A percentile compares a stretch with the other conserved stretches of the same genome.
Conservation (phyloP, 2,113 vertebrate genomes). For the Typhlomys cinereus region DNA sequence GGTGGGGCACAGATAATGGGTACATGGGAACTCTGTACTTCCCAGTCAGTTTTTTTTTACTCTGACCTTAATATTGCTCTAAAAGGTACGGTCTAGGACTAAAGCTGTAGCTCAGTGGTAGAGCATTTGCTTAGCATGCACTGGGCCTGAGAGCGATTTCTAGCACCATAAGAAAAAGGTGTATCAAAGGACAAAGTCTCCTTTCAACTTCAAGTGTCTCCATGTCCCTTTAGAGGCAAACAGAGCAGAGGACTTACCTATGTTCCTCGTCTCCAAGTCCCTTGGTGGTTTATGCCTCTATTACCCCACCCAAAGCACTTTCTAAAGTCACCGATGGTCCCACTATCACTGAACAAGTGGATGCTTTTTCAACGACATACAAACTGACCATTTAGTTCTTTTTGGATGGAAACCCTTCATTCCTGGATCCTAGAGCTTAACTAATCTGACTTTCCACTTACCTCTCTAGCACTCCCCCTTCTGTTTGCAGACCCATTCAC, state of each 20-base stretch:
- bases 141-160: neutral
- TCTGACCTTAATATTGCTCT: neutral
- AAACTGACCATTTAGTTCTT: neutral
- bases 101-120: neutral
- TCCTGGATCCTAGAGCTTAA: neutral
- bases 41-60: neutral
- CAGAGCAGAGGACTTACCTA: neutral
- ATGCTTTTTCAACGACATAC: neutral
- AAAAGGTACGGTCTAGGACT: neutral
- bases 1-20: too few relatives aligned
- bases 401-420: neutral
- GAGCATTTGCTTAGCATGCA: neutral
- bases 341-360: neutral
- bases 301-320: neutral
- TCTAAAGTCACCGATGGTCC: neutral
- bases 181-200: neutral
- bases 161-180: neutral
- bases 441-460: neutral
- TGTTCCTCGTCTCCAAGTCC: neutral
- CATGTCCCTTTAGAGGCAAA: neutral
- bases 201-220: neutral
- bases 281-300: neutral
- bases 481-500: neutral
- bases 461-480: neutral
- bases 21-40: neutral